Base-by-base conservation (phyloP, 2,797 vertebrate species). In the Leuciscus waleckii region DNA sequence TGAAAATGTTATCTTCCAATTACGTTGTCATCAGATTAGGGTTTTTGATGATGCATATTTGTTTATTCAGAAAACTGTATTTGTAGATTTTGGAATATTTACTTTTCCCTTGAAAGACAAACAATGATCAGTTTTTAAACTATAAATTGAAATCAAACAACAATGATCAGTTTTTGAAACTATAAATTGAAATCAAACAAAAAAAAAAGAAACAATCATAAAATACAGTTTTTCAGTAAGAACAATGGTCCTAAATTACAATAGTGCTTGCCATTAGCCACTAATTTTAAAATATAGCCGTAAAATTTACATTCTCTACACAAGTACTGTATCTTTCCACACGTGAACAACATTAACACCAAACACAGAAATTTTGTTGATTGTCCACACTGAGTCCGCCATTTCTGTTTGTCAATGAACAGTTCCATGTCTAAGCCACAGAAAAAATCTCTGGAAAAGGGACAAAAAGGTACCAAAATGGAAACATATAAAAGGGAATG, bases 241-340 rank as follows among this genome's bases (percentile, higher is more conserved):
- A 97, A 94, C 93, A 95, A 97, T 92, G 96, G 96, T 97, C 97
- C 97, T 97, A 97, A 97, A 97, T 98, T 98, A 99, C 97, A 97
- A 97, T 97, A 97, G 97, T 97, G 97, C 95, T 98, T 97, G 97
- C 97, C 98, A 93, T 96, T 93, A 98, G 97, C 97, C 97, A 97
- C 98, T 98, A 98, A 96, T 97, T 97, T 97, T 97, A 98, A 99
- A 99, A 98, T 98, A 97, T 98, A 99, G 98, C 97, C 97, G 96
- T 97, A 98, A 91, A 98, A 99, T 98, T 96, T 99, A 99, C 97
- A 99, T 98, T 99, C 97, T 97, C 97, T 99, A 99, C 97, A 98
- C 97, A 98, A 97, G 96, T 98, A 98, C 97, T 96, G 96, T 97
- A 97, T 97, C 96, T 98, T 96, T 97, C 97, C 97, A 98, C 98